These are phyloP conservation scores for Dromius quadrimaculatus DNA, from an alignment of 2,888 invertebrate species.

Conservation along the genomic window DNA sequence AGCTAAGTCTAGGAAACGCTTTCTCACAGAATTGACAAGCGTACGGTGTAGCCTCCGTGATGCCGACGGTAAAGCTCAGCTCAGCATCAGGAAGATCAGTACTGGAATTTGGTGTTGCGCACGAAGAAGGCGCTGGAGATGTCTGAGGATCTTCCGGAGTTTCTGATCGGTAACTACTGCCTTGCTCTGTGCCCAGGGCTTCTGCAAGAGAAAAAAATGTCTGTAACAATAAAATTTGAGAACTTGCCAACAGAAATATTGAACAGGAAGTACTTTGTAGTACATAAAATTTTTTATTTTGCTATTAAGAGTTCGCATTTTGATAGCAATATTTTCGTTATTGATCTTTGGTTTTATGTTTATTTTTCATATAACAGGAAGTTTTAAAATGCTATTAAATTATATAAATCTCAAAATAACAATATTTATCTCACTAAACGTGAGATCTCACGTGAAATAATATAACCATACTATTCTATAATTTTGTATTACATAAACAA, in stretches of 20 bases:
- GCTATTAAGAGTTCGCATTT: too few relatives aligned
- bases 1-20: conserved; percentile 87
- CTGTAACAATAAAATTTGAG: neutral
- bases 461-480: too few relatives aligned
- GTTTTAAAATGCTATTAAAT: too few relatives aligned
- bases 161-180: conserved; percentile 78
- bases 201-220: conserved; percentile 66
- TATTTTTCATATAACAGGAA: too few relatives aligned
- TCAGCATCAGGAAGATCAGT: conserved; percentile 75
- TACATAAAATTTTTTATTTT: too few relatives aligned
- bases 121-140: conserved; percentile 71
- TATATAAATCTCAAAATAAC: too few relatives aligned
- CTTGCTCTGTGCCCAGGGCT: conserved; percentile 76
- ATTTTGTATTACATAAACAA: too few relatives aligned
- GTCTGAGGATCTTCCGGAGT: conserved; percentile 72
- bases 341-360: too few relatives aligned
- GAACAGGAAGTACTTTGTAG: too few relatives aligned
- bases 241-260: neutral
- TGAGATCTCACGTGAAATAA: too few relatives aligned
- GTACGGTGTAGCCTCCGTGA: conserved; percentile 83
- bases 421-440: too few relatives aligned
- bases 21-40: conserved; percentile 93
- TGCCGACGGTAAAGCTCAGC: conserved; percentile 75
- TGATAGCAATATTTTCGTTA: too few relatives aligned
- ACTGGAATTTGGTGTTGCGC: conserved; percentile 75